Conservation (phyloP, 2,888 invertebrate genomes). For the Scaptomyza caliginosa region DNA sequence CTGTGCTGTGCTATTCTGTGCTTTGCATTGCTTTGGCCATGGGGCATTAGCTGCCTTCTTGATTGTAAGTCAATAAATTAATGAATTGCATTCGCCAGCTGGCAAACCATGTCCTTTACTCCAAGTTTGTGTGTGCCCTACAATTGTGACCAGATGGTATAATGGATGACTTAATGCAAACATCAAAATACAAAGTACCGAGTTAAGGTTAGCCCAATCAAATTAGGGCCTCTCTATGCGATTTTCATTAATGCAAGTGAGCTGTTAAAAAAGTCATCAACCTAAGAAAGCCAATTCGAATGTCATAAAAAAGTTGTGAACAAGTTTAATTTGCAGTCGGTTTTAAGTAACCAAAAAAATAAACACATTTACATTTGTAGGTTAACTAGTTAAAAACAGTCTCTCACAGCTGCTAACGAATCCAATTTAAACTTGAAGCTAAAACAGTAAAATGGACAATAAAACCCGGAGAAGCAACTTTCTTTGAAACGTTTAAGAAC, state of each 20-base stretch:
- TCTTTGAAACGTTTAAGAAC: constrained; percentile 6
- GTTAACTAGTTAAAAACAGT: neutral
- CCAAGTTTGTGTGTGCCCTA: neutral
- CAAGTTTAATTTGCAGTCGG: neutral
- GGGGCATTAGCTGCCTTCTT: constrained; percentile 46
- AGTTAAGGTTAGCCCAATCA: neutral
- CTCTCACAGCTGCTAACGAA: constrained; percentile 5
- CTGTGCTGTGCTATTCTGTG: no score
- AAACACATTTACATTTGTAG: neutral
- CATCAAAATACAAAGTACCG: neutral
- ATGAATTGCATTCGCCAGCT: constrained; percentile 50
- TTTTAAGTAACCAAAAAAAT: neutral
- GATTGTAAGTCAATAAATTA: constrained; percentile 74
- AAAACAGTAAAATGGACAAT: constrained; percentile 1
- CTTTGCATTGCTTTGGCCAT: constrained; percentile 16
- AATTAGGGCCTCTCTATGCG: neutral
- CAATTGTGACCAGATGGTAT: neutral
- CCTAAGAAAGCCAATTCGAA: neutral
- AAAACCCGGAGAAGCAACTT: constrained; percentile 16
- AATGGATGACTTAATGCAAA: constrained; percentile 16
- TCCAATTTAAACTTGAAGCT: constrained; percentile 17
- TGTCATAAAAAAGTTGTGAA: neutral
- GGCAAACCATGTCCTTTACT: neutral
- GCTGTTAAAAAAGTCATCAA: neutral
- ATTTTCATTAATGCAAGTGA: neutral